Evolutionary conservation across 2,113 vertebrate species (phyloP).

Genomic region (Halichoeres trimaculatus): DNA sequence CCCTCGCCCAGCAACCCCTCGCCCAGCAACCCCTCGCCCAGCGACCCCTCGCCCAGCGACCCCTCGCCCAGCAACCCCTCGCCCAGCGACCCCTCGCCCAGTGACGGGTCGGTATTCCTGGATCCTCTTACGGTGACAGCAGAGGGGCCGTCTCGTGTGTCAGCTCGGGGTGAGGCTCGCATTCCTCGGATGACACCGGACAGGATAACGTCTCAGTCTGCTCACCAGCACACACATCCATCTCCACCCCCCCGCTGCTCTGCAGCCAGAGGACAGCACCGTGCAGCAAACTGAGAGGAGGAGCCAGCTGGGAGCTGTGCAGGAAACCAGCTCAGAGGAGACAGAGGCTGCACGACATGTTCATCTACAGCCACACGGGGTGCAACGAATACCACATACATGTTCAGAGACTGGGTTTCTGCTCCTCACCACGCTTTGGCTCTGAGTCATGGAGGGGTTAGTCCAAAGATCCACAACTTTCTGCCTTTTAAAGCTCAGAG

Average conservation of each 20-base stretch:
- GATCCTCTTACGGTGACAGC: constrained; percentile 66
- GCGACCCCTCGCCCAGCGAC: constrained; percentile 25
- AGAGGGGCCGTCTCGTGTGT: constrained; percentile 60
- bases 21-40: no score
- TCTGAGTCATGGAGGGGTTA: no score
- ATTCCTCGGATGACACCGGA: constrained; percentile 75
- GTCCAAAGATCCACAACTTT: no score
- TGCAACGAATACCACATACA: no score
- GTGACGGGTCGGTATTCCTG: constrained; percentile 50
- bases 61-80: constrained; percentile 34
- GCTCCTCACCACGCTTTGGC: no score
- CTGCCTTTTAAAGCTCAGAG: no score
- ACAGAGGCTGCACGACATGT: background rate
- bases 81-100: constrained; percentile 22
- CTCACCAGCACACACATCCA: constrained; percentile 30
- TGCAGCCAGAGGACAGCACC: constrained; percentile 37
- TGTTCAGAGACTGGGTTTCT: no score
- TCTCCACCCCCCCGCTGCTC: background rate
- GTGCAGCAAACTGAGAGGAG: constrained; percentile 12
- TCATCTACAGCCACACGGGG: no score
- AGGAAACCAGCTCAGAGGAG: background rate
- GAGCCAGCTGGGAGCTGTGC: constrained; percentile 27
- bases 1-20: constrained; percentile 30
- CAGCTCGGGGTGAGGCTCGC: constrained; percentile 58
- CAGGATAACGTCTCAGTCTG: constrained; percentile 56